Percentiles rank a stretch among this genome's conserved stretches.
Conservation (phyloP, 1,140 invertebrate genomes). For the Vanessa tameamea region DNA sequence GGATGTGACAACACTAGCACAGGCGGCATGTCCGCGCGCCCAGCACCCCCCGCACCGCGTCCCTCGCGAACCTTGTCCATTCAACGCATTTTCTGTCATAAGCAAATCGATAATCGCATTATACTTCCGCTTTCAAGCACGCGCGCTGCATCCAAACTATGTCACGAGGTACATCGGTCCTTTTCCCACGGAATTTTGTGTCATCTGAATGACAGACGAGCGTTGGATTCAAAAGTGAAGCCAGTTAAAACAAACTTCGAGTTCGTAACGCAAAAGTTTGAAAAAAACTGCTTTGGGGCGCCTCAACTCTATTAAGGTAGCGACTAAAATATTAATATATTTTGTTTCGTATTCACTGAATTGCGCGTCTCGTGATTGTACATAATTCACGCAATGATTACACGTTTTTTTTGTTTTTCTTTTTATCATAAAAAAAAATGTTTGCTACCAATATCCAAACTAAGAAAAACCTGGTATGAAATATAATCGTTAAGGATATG, state of each 20-base stretch:
- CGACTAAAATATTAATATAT: constrained; percentile 9
- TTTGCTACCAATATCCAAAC: too few relatives aligned
- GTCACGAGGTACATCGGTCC: constrained; percentile 46
- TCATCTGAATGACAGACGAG: constrained; percentile 13
- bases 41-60: constrained; percentile 29
- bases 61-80: constrained; percentile 62
- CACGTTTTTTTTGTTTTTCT: constrained; percentile 5
- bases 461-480: neutral
- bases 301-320: constrained; percentile 12
- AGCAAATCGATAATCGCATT: constrained; percentile 79
- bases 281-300: constrained; percentile 15
- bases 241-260: constrained; percentile 13
- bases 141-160: constrained; percentile 69
- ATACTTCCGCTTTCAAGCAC: constrained; percentile 74
- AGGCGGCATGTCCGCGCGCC: constrained; percentile 30
- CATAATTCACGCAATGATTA: neutral
- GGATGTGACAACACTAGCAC: constrained; percentile 32
- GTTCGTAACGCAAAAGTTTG: constrained; percentile 15
- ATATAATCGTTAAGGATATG: neutral
- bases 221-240: constrained; percentile 28
- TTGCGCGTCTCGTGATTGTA: neutral
- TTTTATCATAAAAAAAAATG: neutral
- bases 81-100: constrained; percentile 79
- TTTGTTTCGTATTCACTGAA: neutral
- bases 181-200: constrained; percentile 27